These are phyloP conservation scores for Cuniculus paca DNA, from an alignment of 2,797 vertebrate species.

Conservation along the genomic window DNA sequence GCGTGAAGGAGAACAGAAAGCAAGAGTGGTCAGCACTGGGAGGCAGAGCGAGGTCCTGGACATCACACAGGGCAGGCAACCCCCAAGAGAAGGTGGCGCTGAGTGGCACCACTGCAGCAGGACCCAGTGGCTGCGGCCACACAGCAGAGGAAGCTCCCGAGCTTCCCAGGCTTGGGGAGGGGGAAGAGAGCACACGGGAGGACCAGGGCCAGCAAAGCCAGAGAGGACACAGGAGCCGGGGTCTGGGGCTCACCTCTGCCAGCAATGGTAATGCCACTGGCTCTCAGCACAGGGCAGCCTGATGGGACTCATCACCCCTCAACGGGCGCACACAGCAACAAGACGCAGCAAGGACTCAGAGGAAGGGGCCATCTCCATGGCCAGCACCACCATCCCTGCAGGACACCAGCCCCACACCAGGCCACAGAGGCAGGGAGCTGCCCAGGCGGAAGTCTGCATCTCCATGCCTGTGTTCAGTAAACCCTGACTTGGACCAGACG, in stretches of 20 bases:
- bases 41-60: background rate
- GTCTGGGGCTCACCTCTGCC: background rate
- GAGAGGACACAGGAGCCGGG: background rate
- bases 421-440: background rate
- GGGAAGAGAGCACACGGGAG: background rate
- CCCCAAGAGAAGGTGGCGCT: background rate
- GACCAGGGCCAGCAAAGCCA: background rate
- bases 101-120: background rate
- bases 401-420: background rate
- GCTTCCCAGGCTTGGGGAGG: background rate
- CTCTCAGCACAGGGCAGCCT: too few relatives aligned
- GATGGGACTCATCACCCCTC: background rate
- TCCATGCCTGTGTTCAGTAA: too few relatives aligned
- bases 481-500: background rate
- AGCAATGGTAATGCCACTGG: background rate
- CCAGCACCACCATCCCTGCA: background rate
- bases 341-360: background rate
- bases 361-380: background rate
- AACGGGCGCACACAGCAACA: fast-evolving
- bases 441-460: too few relatives aligned
- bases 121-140: too few relatives aligned
- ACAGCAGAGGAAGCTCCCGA: too few relatives aligned
- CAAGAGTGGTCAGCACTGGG: background rate
- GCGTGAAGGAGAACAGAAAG: background rate
- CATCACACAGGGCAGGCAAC: background rate